phyloP scores from a whole-genome alignment of 37 sponge, comb jelly and placozoan genomes.

The Dysidea cf. avara region DNA sequence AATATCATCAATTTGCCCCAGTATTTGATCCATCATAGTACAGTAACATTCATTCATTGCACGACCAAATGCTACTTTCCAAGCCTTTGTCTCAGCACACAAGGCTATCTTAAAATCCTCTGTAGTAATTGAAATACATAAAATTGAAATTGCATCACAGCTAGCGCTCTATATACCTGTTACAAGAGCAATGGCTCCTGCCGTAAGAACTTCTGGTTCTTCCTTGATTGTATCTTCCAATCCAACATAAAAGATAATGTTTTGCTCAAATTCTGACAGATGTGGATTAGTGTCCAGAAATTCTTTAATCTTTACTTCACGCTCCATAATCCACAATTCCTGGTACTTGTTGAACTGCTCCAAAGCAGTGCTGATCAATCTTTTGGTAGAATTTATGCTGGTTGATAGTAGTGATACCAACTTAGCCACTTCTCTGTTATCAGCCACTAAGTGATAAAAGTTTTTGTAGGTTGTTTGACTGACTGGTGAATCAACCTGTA shows the following conservation, averaged over 20 bases:
- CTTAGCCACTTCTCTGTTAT: slow-evolving; percentile 91
- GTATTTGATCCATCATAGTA: slow-evolving; percentile 67
- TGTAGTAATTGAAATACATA: slow-evolving; percentile 5
- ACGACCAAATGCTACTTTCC: slow-evolving; percentile 82
- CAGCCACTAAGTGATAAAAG: slow-evolving; percentile 67
- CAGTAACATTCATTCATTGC: slow-evolving; percentile 70
- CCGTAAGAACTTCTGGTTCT: slow-evolving; percentile 51
- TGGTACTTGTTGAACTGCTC: slow-evolving; percentile 72
- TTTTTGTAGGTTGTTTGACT: slow-evolving; percentile 26
- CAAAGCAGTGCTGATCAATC: slow-evolving; percentile 39
- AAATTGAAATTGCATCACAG: background rate
- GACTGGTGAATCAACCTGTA: too few species aligned
- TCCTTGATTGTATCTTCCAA: slow-evolving; percentile 50
- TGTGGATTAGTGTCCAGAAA: slow-evolving; percentile 62
- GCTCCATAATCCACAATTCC: slow-evolving; percentile 80
- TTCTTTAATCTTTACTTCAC: slow-evolving; percentile 55
- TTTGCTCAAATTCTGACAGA: slow-evolving; percentile 71
- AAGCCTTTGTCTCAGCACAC: slow-evolving; percentile 83
- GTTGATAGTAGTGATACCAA: slow-evolving; percentile 64
- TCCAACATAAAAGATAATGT: slow-evolving; percentile 62
- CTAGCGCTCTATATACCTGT: slow-evolving; percentile 29
- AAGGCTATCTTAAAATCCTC: slow-evolving; percentile 81
- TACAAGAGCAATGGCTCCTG: slow-evolving; percentile 49
- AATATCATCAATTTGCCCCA: slow-evolving; percentile 80
- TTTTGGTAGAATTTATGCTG: slow-evolving; percentile 79